phyloP scores from a whole-genome alignment of 2,797 vertebrate genomes.

The Aotus griseimembra region DNA sequence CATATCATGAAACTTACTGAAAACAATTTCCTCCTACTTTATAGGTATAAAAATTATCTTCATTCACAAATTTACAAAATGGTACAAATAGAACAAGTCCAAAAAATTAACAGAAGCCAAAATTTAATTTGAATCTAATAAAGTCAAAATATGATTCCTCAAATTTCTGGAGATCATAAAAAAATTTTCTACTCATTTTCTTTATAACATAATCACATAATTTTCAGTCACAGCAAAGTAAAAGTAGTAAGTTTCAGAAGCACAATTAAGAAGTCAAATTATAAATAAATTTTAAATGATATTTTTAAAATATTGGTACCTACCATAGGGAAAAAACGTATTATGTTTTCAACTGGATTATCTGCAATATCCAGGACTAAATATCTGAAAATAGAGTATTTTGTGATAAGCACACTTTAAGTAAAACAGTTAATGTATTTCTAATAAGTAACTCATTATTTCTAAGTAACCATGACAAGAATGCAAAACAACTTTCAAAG shows the following conservation, averaged over 20 bases:
- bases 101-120: not conserved
- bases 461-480: slow-evolving; percentile 49
- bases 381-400: slow-evolving; percentile 90
- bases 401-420: slow-evolving; percentile 59
- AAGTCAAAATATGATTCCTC: not conserved
- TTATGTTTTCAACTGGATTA: slow-evolving; percentile 99
- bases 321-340: slow-evolving; percentile 97
- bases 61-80: slow-evolving; percentile 40
- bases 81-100: not conserved
- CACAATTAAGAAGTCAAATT: slow-evolving; percentile 16
- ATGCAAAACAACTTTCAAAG: slow-evolving; percentile 50
- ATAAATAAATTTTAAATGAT: slow-evolving; percentile 53
- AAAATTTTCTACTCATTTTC: not conserved
- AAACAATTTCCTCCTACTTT: slow-evolving; percentile 37
- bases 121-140: slow-evolving; percentile 53
- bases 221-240: slow-evolving; percentile 18
- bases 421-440: not conserved
- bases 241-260: not conserved
- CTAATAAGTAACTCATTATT: not conserved
- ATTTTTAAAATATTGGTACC: slow-evolving; percentile 80
- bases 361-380: slow-evolving; percentile 99
- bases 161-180: not conserved
- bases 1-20: not conserved
- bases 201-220: slow-evolving; percentile 14
- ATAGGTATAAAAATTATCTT: slow-evolving; percentile 8